These are phyloP conservation scores for Rhagoletis zephyria DNA, from an alignment of 1,140 invertebrate species.

Conservation along the genomic window DNA sequence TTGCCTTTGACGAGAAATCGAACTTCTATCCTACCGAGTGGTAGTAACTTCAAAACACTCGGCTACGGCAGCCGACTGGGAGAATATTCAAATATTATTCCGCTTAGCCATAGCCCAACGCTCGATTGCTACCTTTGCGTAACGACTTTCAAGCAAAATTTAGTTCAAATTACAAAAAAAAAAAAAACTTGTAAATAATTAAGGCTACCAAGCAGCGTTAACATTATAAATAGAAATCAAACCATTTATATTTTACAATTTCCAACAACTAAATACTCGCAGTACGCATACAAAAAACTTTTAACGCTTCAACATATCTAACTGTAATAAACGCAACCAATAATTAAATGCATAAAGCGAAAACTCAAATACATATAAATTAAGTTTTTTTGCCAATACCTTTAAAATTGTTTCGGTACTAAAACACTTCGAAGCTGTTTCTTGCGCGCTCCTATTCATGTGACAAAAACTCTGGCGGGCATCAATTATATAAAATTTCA, in stretches of 20 bases:
- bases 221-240: neutral
- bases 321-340: neutral
- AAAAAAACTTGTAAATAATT: constrained; percentile 3
- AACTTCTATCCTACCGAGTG: too few species aligned
- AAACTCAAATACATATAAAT: neutral
- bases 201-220: neutral
- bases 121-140: neutral
- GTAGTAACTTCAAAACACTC: too few species aligned
- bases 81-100: too few species aligned
- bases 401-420: neutral
- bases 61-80: too few species aligned
- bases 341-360: constrained; percentile 22
- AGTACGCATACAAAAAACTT: neutral
- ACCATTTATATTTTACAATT: neutral
- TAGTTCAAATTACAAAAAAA: neutral
- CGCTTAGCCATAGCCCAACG: neutral
- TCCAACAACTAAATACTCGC: neutral
- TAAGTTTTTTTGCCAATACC: neutral
- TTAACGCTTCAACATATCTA: constrained; percentile 15
- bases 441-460: too few species aligned
- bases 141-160: neutral
- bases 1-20: too few species aligned
- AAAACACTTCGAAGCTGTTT: neutral
- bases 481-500: constrained; percentile 49
- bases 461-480: constrained; percentile 26